Base-by-base conservation (phyloP, 1,140 invertebrate genomes). In the Macrotrachela quadricornifera region DNA sequence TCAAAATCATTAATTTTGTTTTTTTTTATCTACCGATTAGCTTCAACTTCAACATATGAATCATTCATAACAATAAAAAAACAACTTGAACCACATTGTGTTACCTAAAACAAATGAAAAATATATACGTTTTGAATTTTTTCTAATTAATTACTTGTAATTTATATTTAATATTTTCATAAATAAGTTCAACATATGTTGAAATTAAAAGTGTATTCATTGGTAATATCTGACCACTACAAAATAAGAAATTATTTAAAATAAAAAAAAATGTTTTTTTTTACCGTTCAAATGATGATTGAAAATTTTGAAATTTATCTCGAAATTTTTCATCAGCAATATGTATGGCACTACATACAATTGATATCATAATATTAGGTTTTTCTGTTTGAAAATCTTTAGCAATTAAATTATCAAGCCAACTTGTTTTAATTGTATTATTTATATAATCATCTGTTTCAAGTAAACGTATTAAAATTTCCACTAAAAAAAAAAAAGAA, bases 31-130 rank as follows among this genome's bases (percentile, higher is more conserved):
- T n/a, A n/a, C n/a, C 67, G 57, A 51, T 96, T 90, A 6, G 91
- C 78, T 63, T 95, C 90, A 15, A 96, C 77, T 67, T 92, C 86
- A 68, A 92, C 86, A 62, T 81, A 82, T 6, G 85, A 86, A 46
- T 80, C 80, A 69, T 97, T 97, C 80, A 94, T 82, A 0, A 82
- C 77, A 4, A 97, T 69, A 65, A 95, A 92, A 64, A 92, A 97
- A 0, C 77, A 79, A 56, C 81, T 88, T 12, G 79, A 78, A 0
- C 90, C 88, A 30, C 81, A 85, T 67, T 91, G 90, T 6, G 85
- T 82, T 0, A n/a, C n/a, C n/a, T n/a, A n/a, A n/a, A n/a, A n/a
- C n/a, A n/a, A n/a, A n/a, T n/a, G n/a, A n/a, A n/a, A n/a, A n/a
- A n/a, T n/a, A n/a, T n/a, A n/a, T n/a, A n/a, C n/a, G n/a, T n/a